These are phyloP conservation scores for Catalaphyllia jardinei DNA, from an alignment of 64 coral and sea anemone genomes.

Conservation along the genomic window DNA sequence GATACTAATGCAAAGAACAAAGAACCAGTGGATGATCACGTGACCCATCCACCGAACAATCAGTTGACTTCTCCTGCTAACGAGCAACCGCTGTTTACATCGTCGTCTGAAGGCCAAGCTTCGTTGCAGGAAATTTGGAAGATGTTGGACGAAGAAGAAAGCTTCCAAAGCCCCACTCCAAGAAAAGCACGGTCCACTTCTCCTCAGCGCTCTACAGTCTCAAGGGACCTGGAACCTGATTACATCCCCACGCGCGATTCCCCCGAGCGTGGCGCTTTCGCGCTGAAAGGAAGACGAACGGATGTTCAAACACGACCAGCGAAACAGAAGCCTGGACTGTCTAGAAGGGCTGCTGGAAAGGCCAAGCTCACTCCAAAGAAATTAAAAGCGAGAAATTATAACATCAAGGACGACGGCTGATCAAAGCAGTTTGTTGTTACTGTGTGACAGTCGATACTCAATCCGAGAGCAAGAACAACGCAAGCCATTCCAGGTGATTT, in stretches of 20 bases:
- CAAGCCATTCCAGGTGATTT: too few relatives aligned
- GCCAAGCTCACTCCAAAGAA: constrained; percentile 58
- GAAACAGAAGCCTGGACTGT: constrained; percentile 57
- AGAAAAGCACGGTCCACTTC: constrained; percentile 14
- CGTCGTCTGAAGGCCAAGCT: constrained; percentile 90
- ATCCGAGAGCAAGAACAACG: neutral
- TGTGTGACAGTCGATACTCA: neutral
- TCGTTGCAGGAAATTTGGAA: constrained; percentile 98
- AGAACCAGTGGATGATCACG: neutral
- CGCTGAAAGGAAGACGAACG: constrained; percentile 77
- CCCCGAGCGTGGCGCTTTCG: constrained; percentile 54
- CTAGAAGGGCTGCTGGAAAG: constrained; percentile 86
- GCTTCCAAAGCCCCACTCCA: constrained; percentile 70
- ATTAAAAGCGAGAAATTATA: constrained; percentile 90
- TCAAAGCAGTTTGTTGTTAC: neutral
- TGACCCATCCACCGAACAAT: constrained; percentile 10
- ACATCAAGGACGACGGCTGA: constrained; percentile 66
- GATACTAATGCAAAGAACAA: neutral
- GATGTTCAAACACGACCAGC: constrained; percentile 41
- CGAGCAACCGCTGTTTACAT: constrained; percentile 80
- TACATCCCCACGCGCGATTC: constrained; percentile 51
- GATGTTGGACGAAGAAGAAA: constrained; percentile 95
- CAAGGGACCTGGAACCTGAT: constrained; percentile 38
- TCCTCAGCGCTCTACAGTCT: neutral
- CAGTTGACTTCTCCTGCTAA: constrained; percentile 48